Evolutionary conservation across 2,113 vertebrate species (phyloP).

Genomic region (Hepsetus odoe): DNA sequence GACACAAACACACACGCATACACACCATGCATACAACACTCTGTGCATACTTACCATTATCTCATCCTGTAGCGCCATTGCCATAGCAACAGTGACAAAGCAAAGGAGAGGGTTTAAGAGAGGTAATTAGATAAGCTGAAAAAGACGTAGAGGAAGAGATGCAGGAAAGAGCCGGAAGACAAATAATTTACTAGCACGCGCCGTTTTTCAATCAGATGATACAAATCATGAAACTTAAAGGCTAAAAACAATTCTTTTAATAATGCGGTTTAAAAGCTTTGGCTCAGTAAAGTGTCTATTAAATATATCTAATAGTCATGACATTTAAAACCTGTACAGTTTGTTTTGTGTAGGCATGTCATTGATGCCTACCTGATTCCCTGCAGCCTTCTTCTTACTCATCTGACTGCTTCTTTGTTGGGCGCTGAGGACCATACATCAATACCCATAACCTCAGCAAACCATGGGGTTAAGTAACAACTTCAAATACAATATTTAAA

Average conservation of each 20-base stretch:
- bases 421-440: constrained; percentile 74
- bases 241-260: background rate
- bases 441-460: background rate
- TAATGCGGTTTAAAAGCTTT: background rate
- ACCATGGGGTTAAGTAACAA: background rate
- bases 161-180: background rate
- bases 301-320: background rate
- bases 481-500: background rate
- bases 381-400: constrained; percentile 93
- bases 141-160: constrained; percentile 29
- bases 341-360: background rate
- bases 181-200: background rate
- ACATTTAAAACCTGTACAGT: constrained; percentile 7
- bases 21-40: background rate
- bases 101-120: constrained; percentile 45
- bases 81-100: constrained; percentile 57
- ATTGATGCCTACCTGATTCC: constrained; percentile 85
- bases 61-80: constrained; percentile 57
- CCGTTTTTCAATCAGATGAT: background rate
- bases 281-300: background rate
- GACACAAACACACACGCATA: constrained; percentile 29
- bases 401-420: constrained; percentile 95
- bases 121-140: constrained; percentile 53
- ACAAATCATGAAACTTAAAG: background rate
- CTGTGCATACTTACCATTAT: constrained; percentile 60